These are phyloP conservation scores for Patella vulgata DNA, from an alignment of 1,140 invertebrate species.

Conservation along the genomic window DNA sequence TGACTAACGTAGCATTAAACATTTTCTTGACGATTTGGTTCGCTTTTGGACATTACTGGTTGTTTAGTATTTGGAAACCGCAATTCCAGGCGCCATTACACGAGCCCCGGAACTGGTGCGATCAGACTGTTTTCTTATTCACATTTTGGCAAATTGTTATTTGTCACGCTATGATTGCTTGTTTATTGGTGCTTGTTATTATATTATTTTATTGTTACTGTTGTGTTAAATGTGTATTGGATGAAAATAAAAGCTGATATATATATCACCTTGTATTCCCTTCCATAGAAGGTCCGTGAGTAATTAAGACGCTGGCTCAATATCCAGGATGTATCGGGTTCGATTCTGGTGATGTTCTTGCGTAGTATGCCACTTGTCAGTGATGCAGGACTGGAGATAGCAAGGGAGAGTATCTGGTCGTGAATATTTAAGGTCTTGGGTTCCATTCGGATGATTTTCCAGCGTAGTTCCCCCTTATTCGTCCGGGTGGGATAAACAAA, in stretches of 20 bases:
- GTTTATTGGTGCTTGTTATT: conserved; percentile 72
- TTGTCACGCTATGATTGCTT: conserved; percentile 73
- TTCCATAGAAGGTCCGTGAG: no score
- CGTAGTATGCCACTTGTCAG: no score
- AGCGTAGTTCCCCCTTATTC: no score
- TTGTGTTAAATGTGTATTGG: conserved; percentile 35
- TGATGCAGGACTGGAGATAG: no score
- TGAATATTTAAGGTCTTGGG: no score
- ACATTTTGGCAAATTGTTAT: conserved; percentile 74
- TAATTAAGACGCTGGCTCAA: no score
- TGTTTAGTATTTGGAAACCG: conserved; percentile 51
- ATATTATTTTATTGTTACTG: conserved; percentile 57
- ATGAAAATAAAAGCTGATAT: conserved; percentile 11
- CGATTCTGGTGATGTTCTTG: no score
- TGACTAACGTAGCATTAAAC: conserved; percentile 59
- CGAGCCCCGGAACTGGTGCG: conserved; percentile 60
- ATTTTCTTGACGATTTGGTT: conserved; percentile 70
- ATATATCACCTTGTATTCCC: no score
- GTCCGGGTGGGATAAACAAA: no score
- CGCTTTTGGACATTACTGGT: conserved; percentile 76
- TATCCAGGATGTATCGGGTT: no score
- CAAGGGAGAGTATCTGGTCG: no score
- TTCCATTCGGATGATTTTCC: no score
- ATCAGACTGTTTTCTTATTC: conserved; percentile 46
- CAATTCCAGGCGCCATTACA: conserved; percentile 71